These are phyloP conservation scores for Hormaphis cornu DNA, from an alignment of 1,140 invertebrate genomes.

Conservation along the genomic window DNA sequence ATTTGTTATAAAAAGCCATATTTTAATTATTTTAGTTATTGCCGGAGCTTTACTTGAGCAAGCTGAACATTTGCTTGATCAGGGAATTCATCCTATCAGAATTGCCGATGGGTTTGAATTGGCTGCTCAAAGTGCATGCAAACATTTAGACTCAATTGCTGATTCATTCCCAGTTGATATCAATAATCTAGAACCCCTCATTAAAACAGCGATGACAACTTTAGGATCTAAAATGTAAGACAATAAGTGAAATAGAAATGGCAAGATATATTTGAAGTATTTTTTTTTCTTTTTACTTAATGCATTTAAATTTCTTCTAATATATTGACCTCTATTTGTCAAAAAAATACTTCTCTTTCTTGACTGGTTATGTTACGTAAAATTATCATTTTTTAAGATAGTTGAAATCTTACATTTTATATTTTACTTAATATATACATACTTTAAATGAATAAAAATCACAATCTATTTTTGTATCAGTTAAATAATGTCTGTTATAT, in stretches of 20 bases:
- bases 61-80: constrained; percentile 83
- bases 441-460: no score
- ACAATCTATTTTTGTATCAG: no score
- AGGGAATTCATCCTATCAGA: constrained; percentile 96
- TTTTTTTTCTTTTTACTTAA: not conserved
- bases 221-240: constrained; percentile 94
- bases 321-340: no score
- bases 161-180: constrained; percentile 78
- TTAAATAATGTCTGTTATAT: constrained; percentile 10
- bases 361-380: no score
- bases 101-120: constrained; percentile 98
- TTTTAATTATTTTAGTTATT: constrained; percentile 49
- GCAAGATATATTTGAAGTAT: constrained; percentile 29
- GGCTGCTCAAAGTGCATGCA: constrained; percentile 81
- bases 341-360: no score
- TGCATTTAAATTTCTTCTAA: not conserved
- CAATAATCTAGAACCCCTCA: constrained; percentile 76
- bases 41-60: constrained; percentile 91
- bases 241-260: not conserved
- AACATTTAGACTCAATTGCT: constrained; percentile 79
- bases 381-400: no score
- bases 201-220: constrained; percentile 95
- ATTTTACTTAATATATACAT: no score
- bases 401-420: no score
- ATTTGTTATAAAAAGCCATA: not conserved